phyloP scores from a whole-genome alignment of 2,888 invertebrate species.

The Archips crataeganus region DNA sequence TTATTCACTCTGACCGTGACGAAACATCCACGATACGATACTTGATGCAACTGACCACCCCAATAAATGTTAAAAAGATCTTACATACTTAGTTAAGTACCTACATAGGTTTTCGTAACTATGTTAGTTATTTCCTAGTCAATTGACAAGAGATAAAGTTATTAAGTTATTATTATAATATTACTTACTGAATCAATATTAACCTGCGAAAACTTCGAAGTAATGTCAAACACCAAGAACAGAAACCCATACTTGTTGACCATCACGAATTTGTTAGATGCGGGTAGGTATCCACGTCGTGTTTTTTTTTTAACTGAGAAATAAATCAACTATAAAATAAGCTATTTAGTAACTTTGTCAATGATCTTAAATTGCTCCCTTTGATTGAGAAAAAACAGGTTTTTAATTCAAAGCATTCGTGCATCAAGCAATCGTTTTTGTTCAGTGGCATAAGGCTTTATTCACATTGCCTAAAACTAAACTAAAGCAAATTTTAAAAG shows the following conservation, averaged over 20 bases:
- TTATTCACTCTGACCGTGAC: neutral
- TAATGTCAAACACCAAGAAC: conserved; percentile 4
- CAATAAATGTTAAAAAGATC: neutral
- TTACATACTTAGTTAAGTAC: too few relatives aligned
- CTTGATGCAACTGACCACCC: neutral
- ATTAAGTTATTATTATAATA: conserved; percentile 17
- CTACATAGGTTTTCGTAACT: too few relatives aligned
- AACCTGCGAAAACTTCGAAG: conserved; percentile 2
- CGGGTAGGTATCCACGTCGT: neutral
- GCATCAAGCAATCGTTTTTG: neutral
- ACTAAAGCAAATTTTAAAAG: neutral
- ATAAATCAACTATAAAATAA: too few relatives aligned
- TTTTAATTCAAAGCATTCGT: neutral
- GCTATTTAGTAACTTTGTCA: too few relatives aligned
- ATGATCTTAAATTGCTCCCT: neutral
- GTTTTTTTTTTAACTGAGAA: too few relatives aligned
- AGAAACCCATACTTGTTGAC: conserved; percentile 8
- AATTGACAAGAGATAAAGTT: neutral
- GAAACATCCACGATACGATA: neutral
- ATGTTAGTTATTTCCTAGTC: too few relatives aligned
- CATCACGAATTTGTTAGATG: neutral
- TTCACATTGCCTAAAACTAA: neutral
- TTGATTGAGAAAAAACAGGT: neutral
- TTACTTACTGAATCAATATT: conserved; percentile 18
- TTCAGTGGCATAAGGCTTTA: neutral